Evolutionary conservation across 2,797 vertebrate species (phyloP).

Genomic region (Nannoperca obscura): DNA sequence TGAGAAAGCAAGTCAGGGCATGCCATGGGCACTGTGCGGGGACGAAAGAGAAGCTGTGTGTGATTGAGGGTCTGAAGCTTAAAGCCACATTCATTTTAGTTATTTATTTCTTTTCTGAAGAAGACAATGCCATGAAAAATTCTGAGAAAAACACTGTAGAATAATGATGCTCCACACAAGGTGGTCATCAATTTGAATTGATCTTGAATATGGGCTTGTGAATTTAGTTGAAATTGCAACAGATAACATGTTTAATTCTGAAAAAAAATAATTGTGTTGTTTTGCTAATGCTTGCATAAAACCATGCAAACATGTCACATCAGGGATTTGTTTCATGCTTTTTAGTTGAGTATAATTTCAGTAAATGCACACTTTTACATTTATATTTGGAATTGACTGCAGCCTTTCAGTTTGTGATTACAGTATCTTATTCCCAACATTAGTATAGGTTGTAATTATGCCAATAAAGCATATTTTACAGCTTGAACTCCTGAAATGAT

Average conservation of each 20-base stretch:
- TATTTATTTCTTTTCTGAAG: constrained; percentile 60
- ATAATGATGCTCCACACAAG: background rate
- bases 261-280: background rate
- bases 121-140: constrained; percentile 56
- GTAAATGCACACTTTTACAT: background rate
- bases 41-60: constrained; percentile 68
- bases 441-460: background rate
- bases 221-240: constrained; percentile 1
- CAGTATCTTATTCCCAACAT: background rate
- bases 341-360: background rate
- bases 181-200: constrained; percentile 1
- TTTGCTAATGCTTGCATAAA: constrained; percentile 1
- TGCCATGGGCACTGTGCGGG: constrained; percentile 77
- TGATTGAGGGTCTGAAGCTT: constrained; percentile 68
- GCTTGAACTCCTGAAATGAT: constrained; percentile 34
- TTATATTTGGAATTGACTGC: background rate
- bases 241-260: background rate
- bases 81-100: constrained; percentile 66
- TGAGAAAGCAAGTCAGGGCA: constrained; percentile 79
- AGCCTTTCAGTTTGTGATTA: background rate
- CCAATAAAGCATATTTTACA: constrained; percentile 33
- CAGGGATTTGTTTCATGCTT: background rate
- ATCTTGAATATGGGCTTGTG: constrained; percentile 3
- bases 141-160: constrained; percentile 15
- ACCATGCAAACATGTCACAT: background rate